Conservation (phyloP, 2,113 vertebrate species). For the Promerops cafer region DNA sequence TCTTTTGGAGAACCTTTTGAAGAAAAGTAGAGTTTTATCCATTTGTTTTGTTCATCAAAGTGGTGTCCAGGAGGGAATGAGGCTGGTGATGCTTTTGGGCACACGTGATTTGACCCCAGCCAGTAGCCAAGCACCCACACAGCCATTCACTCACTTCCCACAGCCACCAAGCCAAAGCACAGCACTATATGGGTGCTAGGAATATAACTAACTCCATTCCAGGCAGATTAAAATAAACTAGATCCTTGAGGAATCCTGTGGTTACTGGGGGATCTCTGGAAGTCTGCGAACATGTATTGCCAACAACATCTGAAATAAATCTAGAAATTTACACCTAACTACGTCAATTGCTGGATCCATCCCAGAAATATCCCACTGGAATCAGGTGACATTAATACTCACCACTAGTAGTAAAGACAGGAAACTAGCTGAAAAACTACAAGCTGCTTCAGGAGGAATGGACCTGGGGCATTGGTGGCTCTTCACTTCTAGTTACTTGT, state of each 20-base stretch:
- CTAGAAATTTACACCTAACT: not conserved
- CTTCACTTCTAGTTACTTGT: not conserved
- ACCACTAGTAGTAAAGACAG: not conserved
- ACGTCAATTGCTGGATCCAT: not conserved
- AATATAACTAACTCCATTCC: not conserved
- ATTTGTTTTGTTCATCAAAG: not conserved
- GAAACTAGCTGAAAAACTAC: not conserved
- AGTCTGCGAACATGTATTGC: not conserved
- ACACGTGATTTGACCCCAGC: rapidly evolving
- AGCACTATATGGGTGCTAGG: not conserved
- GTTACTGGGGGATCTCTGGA: not conserved
- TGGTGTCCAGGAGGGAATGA: not conserved
- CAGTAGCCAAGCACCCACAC: not conserved
- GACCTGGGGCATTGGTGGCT: not conserved
- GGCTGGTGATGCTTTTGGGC: not conserved
- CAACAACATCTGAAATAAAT: not conserved
- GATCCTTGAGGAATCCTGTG: not conserved
- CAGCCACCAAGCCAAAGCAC: not conserved
- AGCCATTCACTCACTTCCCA: not conserved
- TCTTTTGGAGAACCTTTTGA: not conserved
- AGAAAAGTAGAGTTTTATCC: not conserved
- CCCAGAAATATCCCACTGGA: not conserved
- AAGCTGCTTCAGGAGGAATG: not conserved
- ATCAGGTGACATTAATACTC: not conserved
- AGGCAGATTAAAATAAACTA: not conserved